Conservation (phyloP, 2,888 invertebrate genomes). For the Lithophane leautieri region DNA sequence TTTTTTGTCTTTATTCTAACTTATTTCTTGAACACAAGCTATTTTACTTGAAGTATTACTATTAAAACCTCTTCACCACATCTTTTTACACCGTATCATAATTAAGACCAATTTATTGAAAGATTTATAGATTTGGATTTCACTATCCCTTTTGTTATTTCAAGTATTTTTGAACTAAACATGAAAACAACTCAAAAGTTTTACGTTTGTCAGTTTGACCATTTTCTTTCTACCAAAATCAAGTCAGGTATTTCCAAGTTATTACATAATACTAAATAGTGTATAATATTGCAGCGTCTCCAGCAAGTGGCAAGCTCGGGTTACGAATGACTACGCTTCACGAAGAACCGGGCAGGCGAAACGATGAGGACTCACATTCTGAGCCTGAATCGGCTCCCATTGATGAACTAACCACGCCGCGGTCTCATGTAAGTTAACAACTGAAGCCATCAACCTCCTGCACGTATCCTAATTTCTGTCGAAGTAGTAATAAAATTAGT, state of each 20-base stretch:
- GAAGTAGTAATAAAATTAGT: not conserved
- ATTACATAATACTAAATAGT: conserved; percentile 8
- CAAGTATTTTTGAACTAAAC: conserved; percentile 24
- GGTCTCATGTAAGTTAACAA: conserved; percentile 79
- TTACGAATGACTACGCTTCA: conserved; percentile 97
- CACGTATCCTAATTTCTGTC: not conserved
- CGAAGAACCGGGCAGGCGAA: conserved; percentile 93
- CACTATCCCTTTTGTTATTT: conserved; percentile 37
- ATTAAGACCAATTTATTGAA: conserved; percentile 22
- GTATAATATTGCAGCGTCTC: conserved; percentile 92
- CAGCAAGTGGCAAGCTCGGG: conserved; percentile 95
- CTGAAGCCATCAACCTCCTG: not conserved
- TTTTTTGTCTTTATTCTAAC: conserved; percentile 26
- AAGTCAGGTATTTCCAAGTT: too few relatives aligned
- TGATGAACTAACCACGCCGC: conserved; percentile 83
- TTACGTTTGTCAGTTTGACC: not conserved
- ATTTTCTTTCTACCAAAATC: not conserved
- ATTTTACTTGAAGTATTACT: conserved; percentile 36
- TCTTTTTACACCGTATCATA: conserved; percentile 43
- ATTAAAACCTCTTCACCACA: conserved; percentile 25
- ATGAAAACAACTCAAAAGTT: conserved; percentile 32
- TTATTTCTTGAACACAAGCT: conserved; percentile 32
- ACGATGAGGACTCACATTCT: conserved; percentile 88
- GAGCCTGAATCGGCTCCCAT: conserved; percentile 86
- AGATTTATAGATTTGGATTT: conserved; percentile 22